phyloP scores from a whole-genome alignment of 2,888 invertebrate genomes.

The Rhagonycha lutea region DNA sequence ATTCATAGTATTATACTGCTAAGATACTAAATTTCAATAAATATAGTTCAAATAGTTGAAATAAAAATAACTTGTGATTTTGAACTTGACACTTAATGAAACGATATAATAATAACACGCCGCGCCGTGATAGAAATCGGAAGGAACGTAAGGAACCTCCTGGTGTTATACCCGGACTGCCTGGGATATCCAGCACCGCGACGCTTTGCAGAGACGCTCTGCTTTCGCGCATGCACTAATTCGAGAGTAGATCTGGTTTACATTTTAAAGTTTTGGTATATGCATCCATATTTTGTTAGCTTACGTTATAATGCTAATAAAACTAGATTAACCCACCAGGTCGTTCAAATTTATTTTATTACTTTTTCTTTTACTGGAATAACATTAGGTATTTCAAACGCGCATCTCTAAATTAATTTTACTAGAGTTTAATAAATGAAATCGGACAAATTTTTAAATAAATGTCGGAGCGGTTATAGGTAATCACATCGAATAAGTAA shows the following conservation, averaged over 20 bases:
- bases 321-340: slow-evolving; percentile 5
- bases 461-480: too few relatives aligned
- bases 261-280: slow-evolving; percentile 21
- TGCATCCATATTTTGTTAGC: slow-evolving; percentile 14
- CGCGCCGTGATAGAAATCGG: slow-evolving; percentile 23
- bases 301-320: not conserved
- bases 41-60: not conserved
- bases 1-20: not conserved
- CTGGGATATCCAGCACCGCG: slow-evolving; percentile 39
- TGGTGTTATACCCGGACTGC: slow-evolving; percentile 39
- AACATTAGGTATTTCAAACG: not conserved
- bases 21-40: not conserved
- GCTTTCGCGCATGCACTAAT: slow-evolving; percentile 34
- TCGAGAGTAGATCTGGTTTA: slow-evolving; percentile 30
- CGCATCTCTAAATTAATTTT: not conserved
- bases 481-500: not conserved
- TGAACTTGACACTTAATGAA: not conserved
- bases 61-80: not conserved
- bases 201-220: slow-evolving; percentile 36
- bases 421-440: not conserved
- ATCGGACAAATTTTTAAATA: not conserved
- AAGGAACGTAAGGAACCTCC: slow-evolving; percentile 26
- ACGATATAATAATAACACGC: slow-evolving; percentile 22
- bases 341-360: not conserved
- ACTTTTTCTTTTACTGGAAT: not conserved